Conservation (phyloP, 2,797 vertebrate species). For the Parambassis ranga region DNA sequence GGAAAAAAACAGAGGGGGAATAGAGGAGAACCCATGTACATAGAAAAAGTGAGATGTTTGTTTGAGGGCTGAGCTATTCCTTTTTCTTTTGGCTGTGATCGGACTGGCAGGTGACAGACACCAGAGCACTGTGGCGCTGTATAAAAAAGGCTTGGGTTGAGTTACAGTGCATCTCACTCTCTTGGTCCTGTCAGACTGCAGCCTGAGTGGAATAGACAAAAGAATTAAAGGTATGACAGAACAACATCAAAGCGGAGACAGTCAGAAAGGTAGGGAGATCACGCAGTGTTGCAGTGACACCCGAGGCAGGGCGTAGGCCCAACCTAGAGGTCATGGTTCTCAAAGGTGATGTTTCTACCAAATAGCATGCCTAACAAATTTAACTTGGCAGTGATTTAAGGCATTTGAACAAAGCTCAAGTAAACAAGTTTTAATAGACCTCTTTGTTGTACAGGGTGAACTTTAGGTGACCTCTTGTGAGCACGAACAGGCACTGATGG, state of each 20-base stretch:
- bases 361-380: too few species aligned
- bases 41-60: slow-evolving; percentile 37
- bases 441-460: too few species aligned
- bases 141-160: not conserved
- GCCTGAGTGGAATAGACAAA: slow-evolving; percentile 5
- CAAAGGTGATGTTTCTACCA: too few species aligned
- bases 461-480: too few species aligned
- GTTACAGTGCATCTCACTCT: slow-evolving; percentile 18
- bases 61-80: slow-evolving; percentile 24
- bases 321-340: too few species aligned
- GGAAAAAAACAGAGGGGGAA: not conserved
- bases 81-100: slow-evolving; percentile 15
- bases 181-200: slow-evolving; percentile 11
- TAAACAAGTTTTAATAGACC: too few species aligned
- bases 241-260: not conserved
- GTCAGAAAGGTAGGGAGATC: not conserved
- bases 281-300: too few species aligned
- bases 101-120: slow-evolving; percentile 53
- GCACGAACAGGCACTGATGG: too few species aligned
- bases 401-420: too few species aligned
- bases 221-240: not conserved
- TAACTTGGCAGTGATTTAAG: too few species aligned
- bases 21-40: slow-evolving; percentile 5
- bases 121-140: not conserved
- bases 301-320: too few species aligned